Base-by-base conservation (phyloP, 2,113 vertebrate genomes). In the Sebastes schlegelii region DNA sequence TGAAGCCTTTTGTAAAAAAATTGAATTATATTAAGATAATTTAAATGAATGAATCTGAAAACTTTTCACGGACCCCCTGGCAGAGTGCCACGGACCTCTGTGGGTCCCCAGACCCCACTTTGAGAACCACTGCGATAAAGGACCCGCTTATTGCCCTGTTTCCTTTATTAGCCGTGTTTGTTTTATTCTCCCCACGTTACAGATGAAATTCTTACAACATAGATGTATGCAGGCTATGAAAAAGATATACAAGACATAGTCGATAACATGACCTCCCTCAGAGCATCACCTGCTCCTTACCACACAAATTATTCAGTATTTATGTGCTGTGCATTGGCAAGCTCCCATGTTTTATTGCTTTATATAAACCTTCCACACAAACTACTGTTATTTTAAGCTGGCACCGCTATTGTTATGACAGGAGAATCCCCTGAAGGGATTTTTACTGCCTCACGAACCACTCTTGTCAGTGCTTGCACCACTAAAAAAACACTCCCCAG, bases 361-460 rank as follows among this genome's bases (percentile, higher is more conserved):
- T 85, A 83, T 88, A 89, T 92, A 91, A 91, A 91, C 85, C 88
- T 77, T 77, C 76, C 87, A 83, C 86, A 84, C 85, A 89, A 87
- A 86, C 85, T 71, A 74, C 86, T 89, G 86, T 92, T 89, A 90
- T 88, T 93, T 90, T 89, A 88, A 92, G 88, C 90, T 79, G 84
- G 69, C 85, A 67, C 77, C 70, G 88, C 86, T 86, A 85, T 84
- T 92, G 88, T 90, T 91, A 90, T 89, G 91, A 92, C 90, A 92
- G 88, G 79, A 90, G 91, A 91, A 90, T 82, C 88, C 90, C 91
- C 91, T 88, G 51, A 84, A 91, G 91, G 89, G 88, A 88, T 88
- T 88, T 90, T 91, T 90, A 90, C 86, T 85, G 86, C 86, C 86
- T 92, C 86, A 71, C 86, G 63, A 92, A 88, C 89, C 72, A 74